These are phyloP conservation scores for Cheilosia grossa DNA, from an alignment of 2,888 invertebrate species.

Conservation along the genomic window DNA sequence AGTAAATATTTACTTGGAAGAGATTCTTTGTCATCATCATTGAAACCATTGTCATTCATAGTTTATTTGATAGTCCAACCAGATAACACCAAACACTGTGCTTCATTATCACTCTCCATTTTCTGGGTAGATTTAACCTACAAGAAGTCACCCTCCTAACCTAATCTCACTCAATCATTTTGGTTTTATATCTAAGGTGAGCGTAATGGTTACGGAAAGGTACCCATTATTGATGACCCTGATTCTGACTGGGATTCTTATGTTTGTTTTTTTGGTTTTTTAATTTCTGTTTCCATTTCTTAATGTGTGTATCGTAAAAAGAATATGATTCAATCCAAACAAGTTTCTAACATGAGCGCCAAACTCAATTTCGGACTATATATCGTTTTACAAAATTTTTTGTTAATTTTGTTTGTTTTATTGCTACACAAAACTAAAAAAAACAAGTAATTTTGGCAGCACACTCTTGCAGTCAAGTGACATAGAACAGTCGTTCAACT, in stretches of 20 bases:
- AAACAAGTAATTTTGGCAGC: too few relatives aligned
- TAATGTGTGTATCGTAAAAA: conserved; percentile 4
- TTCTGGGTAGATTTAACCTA: conserved; percentile 4
- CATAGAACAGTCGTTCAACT: too few relatives aligned
- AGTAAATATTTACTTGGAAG: conserved; percentile 45
- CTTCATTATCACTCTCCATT: conserved; percentile 11
- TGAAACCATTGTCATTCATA: conserved; percentile 20
- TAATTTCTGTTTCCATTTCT: background rate
- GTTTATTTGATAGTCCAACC: background rate
- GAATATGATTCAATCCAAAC: too few relatives aligned
- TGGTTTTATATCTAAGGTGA: conserved; percentile 1
- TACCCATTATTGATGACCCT: background rate
- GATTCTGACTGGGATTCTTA: background rate
- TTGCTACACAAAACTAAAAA: too few relatives aligned
- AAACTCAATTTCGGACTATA: too few relatives aligned
- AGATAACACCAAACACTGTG: background rate
- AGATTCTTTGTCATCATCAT: conserved; percentile 38
- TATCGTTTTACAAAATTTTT: too few relatives aligned
- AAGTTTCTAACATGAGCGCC: too few relatives aligned
- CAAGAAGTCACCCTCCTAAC: conserved; percentile 49
- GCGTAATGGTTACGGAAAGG: too few relatives aligned
- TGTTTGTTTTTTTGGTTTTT: background rate
- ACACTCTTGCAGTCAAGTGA: too few relatives aligned
- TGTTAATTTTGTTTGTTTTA: too few relatives aligned
- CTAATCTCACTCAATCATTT: conserved; percentile 59